phyloP scores from a whole-genome alignment of 2,113 vertebrate species.

The Sander lucioperca region DNA sequence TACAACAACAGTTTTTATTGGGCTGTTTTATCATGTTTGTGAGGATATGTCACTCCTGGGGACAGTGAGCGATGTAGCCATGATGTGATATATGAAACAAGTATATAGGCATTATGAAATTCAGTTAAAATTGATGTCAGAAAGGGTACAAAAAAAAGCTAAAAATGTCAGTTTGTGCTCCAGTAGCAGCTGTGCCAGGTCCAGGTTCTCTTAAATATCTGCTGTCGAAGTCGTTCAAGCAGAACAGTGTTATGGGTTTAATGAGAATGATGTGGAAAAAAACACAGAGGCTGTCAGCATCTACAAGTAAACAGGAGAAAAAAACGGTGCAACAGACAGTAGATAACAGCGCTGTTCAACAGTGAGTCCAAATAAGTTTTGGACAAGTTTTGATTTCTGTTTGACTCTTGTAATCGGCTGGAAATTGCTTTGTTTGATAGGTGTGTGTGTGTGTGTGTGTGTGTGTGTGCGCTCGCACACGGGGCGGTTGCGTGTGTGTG shows the following conservation, averaged over 20 bases:
- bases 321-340: constrained; percentile 13
- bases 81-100: neutral
- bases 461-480: neutral
- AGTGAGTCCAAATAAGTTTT: constrained; percentile 35
- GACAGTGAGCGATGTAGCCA: neutral
- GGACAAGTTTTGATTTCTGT: constrained; percentile 52
- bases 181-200: neutral
- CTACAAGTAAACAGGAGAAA: neutral
- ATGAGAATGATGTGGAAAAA: constrained; percentile 46
- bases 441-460: neutral
- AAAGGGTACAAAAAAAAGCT: too few relatives aligned
- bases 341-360: constrained; percentile 16
- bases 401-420: constrained; percentile 39
- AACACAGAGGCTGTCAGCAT: constrained; percentile 9
- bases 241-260: constrained; percentile 40
- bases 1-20: neutral
- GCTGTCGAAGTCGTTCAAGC: constrained; percentile 13
- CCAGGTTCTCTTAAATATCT: constrained; percentile 24
- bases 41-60: neutral
- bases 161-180: too few relatives aligned
- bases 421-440: constrained; percentile 42
- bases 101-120: neutral
- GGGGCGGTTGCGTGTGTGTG: neutral
- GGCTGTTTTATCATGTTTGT: neutral
- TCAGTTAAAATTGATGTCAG: constrained; percentile 5